These are phyloP conservation scores for Nothobranchius kuhntae DNA, from an alignment of 2,113 vertebrate genomes.

Conservation along the genomic window DNA sequence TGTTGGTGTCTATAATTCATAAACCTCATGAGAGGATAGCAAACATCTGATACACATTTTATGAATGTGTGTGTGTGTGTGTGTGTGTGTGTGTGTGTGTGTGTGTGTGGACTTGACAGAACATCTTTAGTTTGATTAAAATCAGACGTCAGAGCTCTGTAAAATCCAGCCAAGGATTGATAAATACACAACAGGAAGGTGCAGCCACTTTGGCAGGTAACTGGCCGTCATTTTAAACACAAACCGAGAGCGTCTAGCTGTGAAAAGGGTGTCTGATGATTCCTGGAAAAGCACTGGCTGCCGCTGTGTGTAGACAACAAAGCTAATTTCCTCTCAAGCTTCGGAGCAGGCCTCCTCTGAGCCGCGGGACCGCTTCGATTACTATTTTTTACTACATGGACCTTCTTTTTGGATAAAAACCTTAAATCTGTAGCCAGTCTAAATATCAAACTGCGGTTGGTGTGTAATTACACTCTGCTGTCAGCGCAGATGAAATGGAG, in stretches of 20 bases:
- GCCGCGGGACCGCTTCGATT: conserved; percentile 41
- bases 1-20: neutral
- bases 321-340: conserved; percentile 60
- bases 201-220: conserved; percentile 52
- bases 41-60: conserved; percentile 16
- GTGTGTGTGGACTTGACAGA: neutral
- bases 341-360: conserved; percentile 41
- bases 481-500: conserved; percentile 60
- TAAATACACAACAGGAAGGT: conserved; percentile 34
- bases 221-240: conserved; percentile 29
- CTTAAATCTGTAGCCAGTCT: conserved; percentile 72
- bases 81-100: neutral
- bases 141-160: conserved; percentile 30
- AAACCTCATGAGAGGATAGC: neutral
- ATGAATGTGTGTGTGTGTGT: neutral
- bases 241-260: conserved; percentile 26
- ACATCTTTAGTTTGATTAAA: conserved; percentile 35
- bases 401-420: conserved; percentile 59
- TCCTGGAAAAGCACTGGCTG: conserved; percentile 15
- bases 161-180: conserved; percentile 35
- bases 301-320: conserved; percentile 46
- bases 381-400: conserved; percentile 65
- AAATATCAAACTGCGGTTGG: conserved; percentile 73
- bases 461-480: conserved; percentile 69
- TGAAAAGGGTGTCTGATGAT: conserved; percentile 54